phyloP scores from a whole-genome alignment of 2,113 vertebrate genomes.

The Maccullochella peelii region DNA sequence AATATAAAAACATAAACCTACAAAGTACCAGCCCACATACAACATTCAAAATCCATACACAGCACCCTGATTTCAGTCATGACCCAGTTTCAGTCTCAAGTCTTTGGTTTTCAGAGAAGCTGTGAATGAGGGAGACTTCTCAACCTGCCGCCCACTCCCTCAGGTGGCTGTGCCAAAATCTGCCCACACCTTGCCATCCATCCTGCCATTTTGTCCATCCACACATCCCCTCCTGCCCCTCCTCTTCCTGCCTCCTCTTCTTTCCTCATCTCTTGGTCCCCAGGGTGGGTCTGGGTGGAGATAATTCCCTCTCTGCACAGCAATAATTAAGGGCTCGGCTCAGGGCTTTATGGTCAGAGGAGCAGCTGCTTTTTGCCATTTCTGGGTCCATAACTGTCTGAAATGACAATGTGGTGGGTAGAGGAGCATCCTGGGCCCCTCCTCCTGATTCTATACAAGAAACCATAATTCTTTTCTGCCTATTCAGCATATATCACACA shows the following conservation, averaged over 20 bases:
- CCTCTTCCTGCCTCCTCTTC: constrained; percentile 36
- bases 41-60: constrained; percentile 26
- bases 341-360: constrained; percentile 83
- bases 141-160: constrained; percentile 76
- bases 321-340: constrained; percentile 82
- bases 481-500: constrained; percentile 74
- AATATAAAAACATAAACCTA: constrained; percentile 33
- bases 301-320: constrained; percentile 73
- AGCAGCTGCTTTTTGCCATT: constrained; percentile 83
- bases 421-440: constrained; percentile 39
- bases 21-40: constrained; percentile 40
- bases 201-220: constrained; percentile 62
- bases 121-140: constrained; percentile 64
- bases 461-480: constrained; percentile 72
- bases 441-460: constrained; percentile 57
- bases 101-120: constrained; percentile 51
- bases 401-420: constrained; percentile 67
- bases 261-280: constrained; percentile 55
- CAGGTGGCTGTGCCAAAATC: constrained; percentile 71
- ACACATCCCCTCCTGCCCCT: constrained; percentile 41
- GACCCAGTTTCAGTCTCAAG: constrained; percentile 67
- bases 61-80: constrained; percentile 47
- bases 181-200: constrained; percentile 71
- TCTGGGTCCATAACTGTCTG: constrained; percentile 80
- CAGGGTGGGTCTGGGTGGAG: constrained; percentile 64